Base-by-base conservation (phyloP, 2,797 vertebrate species). In the Stomatorhinus walkeri region DNA sequence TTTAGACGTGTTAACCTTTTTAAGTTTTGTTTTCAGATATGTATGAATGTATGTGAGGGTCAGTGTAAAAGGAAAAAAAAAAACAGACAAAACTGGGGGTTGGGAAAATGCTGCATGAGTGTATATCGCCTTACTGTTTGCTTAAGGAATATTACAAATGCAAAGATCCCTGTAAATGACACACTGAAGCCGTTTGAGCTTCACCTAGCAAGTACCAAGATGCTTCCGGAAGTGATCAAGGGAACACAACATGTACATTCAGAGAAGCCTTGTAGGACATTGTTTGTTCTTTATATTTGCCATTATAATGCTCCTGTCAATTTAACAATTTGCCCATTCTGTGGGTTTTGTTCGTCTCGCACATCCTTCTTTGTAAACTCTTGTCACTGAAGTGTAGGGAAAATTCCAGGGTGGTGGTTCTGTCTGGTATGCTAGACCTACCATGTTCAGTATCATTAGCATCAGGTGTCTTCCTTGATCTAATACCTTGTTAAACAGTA, bases 101-200 rank as follows among this genome's bases (percentile, higher is more conserved):
- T 36, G 36, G 32, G 16, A 22, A 84, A 49, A 84, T 84, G 81
- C 81, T 84, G 81, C 81, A 84, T 84, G 81, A 49, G n/a, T 84
- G 81, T 84, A 48, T 51, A 49, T 84, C 22, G 22, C 81, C 81
- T 84, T 28, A 84, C 46, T 51, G 4, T 48, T 49, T 84, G 81
- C 81, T 49, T 84, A 48, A 49, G 81, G 81, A 84, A 48, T 84
- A 84, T 84, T 28, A 12, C 16, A 43, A 22, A 46, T 48, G 76
- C 64, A 72, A 48, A 46, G 76, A 22, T 83, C 43, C 76, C 43
- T 84, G 81, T 49, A 24, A 84, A 49, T 84, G 9, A 48, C 46
- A 48, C 43, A 49, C 19, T 12, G 40, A 48, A 49, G 40, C 43
- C 1, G 0, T 49, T 49, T 84, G 40, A 43, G 81, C 10, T 40